Percentiles rank a stretch among this genome's conserved stretches.
These are phyloP conservation scores for Drosophila baimaii DNA, from an alignment of 1,140 invertebrate genomes.

Conservation along the genomic window DNA sequence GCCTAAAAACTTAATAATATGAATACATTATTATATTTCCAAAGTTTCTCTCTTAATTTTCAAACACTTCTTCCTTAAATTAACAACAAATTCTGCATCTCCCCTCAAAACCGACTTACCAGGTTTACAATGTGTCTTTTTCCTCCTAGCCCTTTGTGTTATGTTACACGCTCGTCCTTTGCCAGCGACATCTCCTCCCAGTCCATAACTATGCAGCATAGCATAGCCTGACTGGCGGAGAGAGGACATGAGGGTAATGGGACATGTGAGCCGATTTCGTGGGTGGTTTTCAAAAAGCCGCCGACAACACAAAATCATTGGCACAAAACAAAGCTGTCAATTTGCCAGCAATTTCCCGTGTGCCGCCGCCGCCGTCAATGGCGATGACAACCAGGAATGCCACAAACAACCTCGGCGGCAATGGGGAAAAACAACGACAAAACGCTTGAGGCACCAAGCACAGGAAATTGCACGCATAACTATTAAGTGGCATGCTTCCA, in stretches of 20 bases:
- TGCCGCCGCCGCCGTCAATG: slow-evolving; percentile 7
- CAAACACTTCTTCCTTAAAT: neutral
- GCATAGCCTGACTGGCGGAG: neutral
- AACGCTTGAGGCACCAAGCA: slow-evolving; percentile 62
- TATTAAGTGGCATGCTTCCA: slow-evolving; percentile 74
- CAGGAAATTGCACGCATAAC: slow-evolving; percentile 81
- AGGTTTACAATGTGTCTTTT: slow-evolving; percentile 1
- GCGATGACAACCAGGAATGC: slow-evolving; percentile 42
- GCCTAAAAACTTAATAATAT: neutral
- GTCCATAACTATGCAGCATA: slow-evolving; percentile 1
- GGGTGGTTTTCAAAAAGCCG: slow-evolving; percentile 41
- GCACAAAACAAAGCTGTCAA: slow-evolving; percentile 79
- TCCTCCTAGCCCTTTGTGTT: slow-evolving; percentile 37
- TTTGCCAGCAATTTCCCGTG: slow-evolving; percentile 73
- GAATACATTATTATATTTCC: neutral
- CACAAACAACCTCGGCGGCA: slow-evolving; percentile 29
- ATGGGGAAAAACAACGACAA: slow-evolving; percentile 48
- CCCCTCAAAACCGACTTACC: neutral
- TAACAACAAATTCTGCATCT: neutral
- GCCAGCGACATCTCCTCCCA: slow-evolving; percentile 1
- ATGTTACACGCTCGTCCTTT: slow-evolving; percentile 31
- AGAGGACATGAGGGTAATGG: slow-evolving; percentile 21
- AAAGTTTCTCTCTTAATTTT: neutral
- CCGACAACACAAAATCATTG: slow-evolving; percentile 58
- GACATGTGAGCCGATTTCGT: slow-evolving; percentile 51